Conservation (phyloP, 1,140 invertebrate genomes). For the Papilio xuthus region DNA sequence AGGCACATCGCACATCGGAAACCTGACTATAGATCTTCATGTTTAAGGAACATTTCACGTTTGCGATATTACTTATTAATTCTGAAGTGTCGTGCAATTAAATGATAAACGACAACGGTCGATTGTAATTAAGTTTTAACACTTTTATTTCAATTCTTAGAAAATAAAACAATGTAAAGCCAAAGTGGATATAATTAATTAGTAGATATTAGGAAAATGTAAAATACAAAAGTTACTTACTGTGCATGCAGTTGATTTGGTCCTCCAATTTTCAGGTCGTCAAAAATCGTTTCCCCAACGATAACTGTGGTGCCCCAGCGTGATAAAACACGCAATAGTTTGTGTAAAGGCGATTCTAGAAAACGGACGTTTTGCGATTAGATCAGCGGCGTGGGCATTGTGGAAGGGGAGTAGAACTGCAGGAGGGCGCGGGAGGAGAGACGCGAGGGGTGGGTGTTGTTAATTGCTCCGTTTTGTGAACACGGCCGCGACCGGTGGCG, state of each 20-base stretch:
- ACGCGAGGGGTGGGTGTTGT: constrained; percentile 52
- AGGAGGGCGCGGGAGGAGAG: constrained; percentile 35
- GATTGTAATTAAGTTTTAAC: neutral
- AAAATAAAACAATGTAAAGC: neutral
- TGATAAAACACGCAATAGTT: constrained; percentile 76
- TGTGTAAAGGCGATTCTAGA: constrained; percentile 80
- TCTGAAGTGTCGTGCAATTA: neutral
- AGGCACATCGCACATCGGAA: neutral
- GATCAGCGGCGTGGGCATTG: constrained; percentile 65
- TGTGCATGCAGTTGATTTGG: neutral
- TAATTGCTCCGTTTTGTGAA: constrained; percentile 82
- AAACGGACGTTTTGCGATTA: constrained; percentile 81
- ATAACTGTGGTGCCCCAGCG: constrained; percentile 37
- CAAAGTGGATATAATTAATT: neutral
- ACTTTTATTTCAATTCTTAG: neutral
- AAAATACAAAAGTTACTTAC: neutral
- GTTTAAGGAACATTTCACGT: constrained; percentile 9
- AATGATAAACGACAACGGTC: neutral
- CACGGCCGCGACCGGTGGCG: constrained; percentile 76
- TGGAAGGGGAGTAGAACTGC: constrained; percentile 46
- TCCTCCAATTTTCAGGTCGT: constrained; percentile 27
- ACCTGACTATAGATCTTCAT: constrained; percentile 19
- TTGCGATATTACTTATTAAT: constrained; percentile 15
- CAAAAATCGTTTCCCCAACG: constrained; percentile 21
- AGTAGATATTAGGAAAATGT: neutral